phyloP scores from a whole-genome alignment of 2,113 vertebrate genomes.

The Girardinichthys multiradiatus region DNA sequence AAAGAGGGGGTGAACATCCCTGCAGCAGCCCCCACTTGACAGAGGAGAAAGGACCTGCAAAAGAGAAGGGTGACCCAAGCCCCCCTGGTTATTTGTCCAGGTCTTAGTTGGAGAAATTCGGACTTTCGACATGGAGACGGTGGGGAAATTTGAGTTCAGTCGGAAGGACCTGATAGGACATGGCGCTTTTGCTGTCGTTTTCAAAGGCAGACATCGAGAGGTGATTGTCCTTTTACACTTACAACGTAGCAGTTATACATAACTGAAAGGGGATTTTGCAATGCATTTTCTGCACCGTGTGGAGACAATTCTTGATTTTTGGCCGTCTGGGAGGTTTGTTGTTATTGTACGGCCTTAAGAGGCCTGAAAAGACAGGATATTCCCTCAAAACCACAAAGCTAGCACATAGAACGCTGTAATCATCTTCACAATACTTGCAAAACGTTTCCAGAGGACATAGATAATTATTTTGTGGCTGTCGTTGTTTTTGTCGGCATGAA shows the following conservation, averaged over 20 bases:
- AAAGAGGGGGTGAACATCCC: slow-evolving; percentile 70
- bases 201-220: slow-evolving; percentile 94
- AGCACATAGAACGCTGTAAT: background rate
- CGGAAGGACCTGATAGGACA: slow-evolving; percentile 96
- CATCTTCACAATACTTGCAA: background rate
- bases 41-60: slow-evolving; percentile 56
- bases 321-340: slow-evolving; percentile 50
- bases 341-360: slow-evolving; percentile 74
- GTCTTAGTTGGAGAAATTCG: slow-evolving; percentile 27
- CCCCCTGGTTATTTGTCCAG: slow-evolving; percentile 27
- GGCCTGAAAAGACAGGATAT: slow-evolving; percentile 56
- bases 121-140: slow-evolving; percentile 84
- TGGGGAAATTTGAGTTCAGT: slow-evolving; percentile 97
- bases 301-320: background rate
- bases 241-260: accelerated
- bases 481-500: background rate
- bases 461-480: too few relatives aligned
- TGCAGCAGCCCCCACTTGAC: slow-evolving; percentile 68
- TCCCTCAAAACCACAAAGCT: slow-evolving; percentile 12
- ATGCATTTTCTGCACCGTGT: background rate
- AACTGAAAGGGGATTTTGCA: accelerated
- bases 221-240: slow-evolving; percentile 64
- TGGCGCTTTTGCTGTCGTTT: slow-evolving; percentile 97
- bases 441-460: background rate
- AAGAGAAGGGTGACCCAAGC: slow-evolving; percentile 52